phyloP scores from a whole-genome alignment of 1,140 invertebrate species.

The Adoxophyes honmai region DNA sequence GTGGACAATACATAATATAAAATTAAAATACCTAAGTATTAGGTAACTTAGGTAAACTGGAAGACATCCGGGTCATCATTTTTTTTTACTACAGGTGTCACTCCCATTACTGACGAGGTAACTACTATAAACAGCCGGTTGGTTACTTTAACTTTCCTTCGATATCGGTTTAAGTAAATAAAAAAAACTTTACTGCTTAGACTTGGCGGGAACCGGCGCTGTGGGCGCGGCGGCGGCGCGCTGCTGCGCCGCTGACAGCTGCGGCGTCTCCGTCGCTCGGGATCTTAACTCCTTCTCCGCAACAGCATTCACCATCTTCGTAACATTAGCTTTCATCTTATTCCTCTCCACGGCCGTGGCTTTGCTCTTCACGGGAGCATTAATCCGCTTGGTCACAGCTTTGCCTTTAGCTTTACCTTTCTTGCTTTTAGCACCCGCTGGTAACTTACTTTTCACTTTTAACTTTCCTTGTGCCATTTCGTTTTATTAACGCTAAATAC shows the following conservation, averaged over 20 bases:
- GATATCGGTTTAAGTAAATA: no score
- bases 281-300: constrained; percentile 61
- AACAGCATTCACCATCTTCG: constrained; percentile 68
- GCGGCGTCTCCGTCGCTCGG: constrained; percentile 51
- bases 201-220: constrained; percentile 51
- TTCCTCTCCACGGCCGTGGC: constrained; percentile 40
- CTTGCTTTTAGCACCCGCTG: constrained; percentile 53
- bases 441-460: constrained; percentile 68
- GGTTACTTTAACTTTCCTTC: background rate
- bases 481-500: constrained; percentile 8
- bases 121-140: background rate
- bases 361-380: constrained; percentile 60
- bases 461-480: constrained; percentile 69
- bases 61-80: no score
- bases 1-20: no score
- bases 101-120: no score
- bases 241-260: constrained; percentile 57
- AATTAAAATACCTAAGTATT: no score
- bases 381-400: constrained; percentile 57
- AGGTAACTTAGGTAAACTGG: no score
- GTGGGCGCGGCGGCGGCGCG: constrained; percentile 54
- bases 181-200: constrained; percentile 1
- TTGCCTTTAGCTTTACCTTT: constrained; percentile 60
- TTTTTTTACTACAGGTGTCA: no score
- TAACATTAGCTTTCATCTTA: constrained; percentile 64